Percentiles rank a stretch among this genome's conserved stretches.
Evolutionary conservation across 2,888 invertebrate species (phyloP).

Genomic region (Macrosoma leucophasiata): DNA sequence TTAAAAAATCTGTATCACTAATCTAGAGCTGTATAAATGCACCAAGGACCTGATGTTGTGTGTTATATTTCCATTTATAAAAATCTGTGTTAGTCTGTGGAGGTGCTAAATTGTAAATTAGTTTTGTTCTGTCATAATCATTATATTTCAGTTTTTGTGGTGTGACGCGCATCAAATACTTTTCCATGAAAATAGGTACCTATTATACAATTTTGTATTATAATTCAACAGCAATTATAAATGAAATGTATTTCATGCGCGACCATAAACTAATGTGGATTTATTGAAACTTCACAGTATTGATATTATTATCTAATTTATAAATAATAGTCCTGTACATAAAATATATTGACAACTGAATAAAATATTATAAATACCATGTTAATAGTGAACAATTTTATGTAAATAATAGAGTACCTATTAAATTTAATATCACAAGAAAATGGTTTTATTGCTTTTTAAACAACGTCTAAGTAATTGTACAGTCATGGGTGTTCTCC

Average conservation of each 20-base stretch:
- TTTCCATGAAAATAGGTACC: no score
- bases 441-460: conserved; percentile 50
- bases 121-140: conserved; percentile 45
- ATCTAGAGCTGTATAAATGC: no score
- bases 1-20: no score
- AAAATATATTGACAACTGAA: conserved; percentile 71
- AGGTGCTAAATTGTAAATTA: conserved; percentile 63
- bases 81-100: conserved; percentile 45
- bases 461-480: no score
- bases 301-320: conserved; percentile 72
- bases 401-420: conserved; percentile 75
- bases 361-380: conserved; percentile 72
- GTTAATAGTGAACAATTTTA: conserved; percentile 75
- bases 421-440: conserved; percentile 74
- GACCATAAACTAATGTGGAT: conserved; percentile 38
- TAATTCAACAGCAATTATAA: no score
- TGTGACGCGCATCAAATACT: conserved; percentile 33
- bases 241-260: conserved; percentile 23
- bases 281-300: conserved; percentile 68
- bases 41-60: no score
- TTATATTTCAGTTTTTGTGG: conserved; percentile 43
- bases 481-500: no score
- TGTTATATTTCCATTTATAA: no score
- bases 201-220: no score
- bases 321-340: conserved; percentile 74